Evolutionary conservation across 2,113 vertebrate genomes (phyloP).

Genomic region (Myotis yumanensis): DNA sequence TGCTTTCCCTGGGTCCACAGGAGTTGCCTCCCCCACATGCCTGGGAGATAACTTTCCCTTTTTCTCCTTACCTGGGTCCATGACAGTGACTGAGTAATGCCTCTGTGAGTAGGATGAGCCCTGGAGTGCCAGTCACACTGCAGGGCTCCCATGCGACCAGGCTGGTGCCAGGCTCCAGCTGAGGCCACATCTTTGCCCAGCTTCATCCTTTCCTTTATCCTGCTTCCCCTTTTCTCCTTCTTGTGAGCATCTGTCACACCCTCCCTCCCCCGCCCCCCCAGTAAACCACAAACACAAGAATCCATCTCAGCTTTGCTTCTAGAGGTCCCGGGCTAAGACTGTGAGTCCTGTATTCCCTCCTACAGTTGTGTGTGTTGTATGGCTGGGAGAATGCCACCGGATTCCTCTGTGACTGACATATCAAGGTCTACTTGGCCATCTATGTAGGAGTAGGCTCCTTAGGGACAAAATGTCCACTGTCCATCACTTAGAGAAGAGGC

Average conservation of each 20-base stretch:
- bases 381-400: background rate
- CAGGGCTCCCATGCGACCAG: background rate
- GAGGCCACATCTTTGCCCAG: background rate
- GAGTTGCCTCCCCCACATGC: background rate
- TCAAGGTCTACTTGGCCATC: background rate
- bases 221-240: background rate
- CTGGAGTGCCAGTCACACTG: background rate
- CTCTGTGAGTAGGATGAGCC: background rate
- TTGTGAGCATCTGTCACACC: background rate
- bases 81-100: background rate
- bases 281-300: fast-evolving
- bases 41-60: background rate
- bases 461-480: background rate
- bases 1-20: background rate
- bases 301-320: background rate
- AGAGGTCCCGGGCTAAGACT: background rate
- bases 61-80: fast-evolving
- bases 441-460: background rate
- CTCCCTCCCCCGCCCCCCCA: no score
- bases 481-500: background rate
- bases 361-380: fast-evolving
- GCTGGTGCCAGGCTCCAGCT: background rate
- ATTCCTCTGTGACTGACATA: background rate
- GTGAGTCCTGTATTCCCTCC: fast-evolving
- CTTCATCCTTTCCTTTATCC: background rate